Evolutionary conservation across 1,140 invertebrate species (phyloP).

Genomic region (Vanessa tameamea): DNA sequence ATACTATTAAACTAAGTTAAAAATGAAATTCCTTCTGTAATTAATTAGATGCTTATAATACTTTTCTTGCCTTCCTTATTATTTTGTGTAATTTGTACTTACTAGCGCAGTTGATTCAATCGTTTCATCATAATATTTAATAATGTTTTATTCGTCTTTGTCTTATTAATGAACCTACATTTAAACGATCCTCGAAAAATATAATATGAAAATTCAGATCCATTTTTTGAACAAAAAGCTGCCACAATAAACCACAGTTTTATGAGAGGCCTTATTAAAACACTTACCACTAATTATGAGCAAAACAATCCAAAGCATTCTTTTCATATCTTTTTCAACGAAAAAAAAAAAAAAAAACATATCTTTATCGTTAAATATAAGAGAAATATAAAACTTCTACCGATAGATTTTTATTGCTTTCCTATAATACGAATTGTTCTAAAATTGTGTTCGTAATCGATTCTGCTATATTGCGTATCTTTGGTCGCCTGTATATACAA

Average conservation of each 20-base stretch:
- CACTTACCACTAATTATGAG: constrained; percentile 43
- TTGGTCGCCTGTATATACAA: background rate
- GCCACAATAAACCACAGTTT: constrained; percentile 26
- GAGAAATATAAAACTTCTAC: constrained; percentile 24
- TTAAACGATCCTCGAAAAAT: constrained; percentile 21
- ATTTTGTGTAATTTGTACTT: background rate
- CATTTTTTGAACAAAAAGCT: constrained; percentile 18
- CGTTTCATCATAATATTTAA: constrained; percentile 5
- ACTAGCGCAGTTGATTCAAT: background rate
- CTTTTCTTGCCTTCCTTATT: background rate
- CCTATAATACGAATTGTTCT: constrained; percentile 9
- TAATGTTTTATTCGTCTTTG: constrained; percentile 19
- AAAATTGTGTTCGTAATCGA: background rate
- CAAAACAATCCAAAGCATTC: constrained; percentile 40
- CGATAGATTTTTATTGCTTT: constrained; percentile 37
- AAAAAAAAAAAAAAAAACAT: constrained; percentile 17
- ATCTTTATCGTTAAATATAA: constrained; percentile 31
- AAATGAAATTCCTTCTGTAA: background rate
- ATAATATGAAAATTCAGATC: constrained; percentile 27
- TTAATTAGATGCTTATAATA: background rate
- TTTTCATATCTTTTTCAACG: constrained; percentile 32
- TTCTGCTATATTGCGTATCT: background rate
- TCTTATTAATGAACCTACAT: constrained; percentile 24
- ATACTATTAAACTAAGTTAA: too few relatives aligned
- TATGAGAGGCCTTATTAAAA: constrained; percentile 31